Base-by-base conservation (phyloP, 1,140 invertebrate species). In the Wiebesia pumilae region DNA sequence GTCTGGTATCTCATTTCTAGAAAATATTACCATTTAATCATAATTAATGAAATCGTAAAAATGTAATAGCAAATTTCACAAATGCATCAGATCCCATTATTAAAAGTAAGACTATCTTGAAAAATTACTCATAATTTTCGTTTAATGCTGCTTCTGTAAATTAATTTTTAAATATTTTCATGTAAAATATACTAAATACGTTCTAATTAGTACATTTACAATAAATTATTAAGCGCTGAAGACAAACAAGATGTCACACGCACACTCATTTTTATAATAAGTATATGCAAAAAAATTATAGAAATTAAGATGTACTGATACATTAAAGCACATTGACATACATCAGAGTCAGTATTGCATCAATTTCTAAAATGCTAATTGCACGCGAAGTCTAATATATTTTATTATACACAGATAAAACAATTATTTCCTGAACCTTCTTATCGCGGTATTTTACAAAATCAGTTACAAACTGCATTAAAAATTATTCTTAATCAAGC, bases 361-460 rank as follows among this genome's bases (percentile, higher is more conserved):
- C 58, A 19, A 71, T 40, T 38, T 51, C 24, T 35, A 67, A 62
- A 80, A 80, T 80, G 51, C 21, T 65, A 47, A 65, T 33, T 47
- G 77, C 40, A 81, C 35, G 65, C 65, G 33, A 67, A 27, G 30
- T 35, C 58, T 47, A 78, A 85, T 54, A 19, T 69, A 81, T 73
- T 69, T 79, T 73, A 81, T 81, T 75, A 33, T 27, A n/a, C 27
- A 30, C 67, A 43, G 40, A 81, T 4, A 58, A 7, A 35, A n/a
- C 35, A 62, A 67, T 77, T 62, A 78, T 82, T 86, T 71, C 79
- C 84, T 86, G 79, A 86, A 86, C 84, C 79, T 81, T 82, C 10
- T 81, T 86, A 38, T 81, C 0, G 65, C 33, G n/a, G 1, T 80
- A 38, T 54, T 33, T 85, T 35, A 69, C 33, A 79, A 67, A 78